Evolutionary conservation across 2,113 vertebrate genomes (phyloP).

Genomic region (Otocyon megalotis): DNA sequence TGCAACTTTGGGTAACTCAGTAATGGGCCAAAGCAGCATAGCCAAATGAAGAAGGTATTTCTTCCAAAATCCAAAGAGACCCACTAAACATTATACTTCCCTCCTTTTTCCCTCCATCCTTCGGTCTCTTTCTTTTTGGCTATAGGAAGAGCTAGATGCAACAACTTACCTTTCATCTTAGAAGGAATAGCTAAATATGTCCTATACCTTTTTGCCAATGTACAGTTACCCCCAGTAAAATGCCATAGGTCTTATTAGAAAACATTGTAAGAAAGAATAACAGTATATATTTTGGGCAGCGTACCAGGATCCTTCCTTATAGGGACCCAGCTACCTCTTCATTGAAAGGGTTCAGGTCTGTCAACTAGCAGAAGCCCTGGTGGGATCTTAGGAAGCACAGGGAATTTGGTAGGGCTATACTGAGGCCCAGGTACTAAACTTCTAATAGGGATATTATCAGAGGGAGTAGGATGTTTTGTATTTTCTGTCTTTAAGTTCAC

Average conservation of each 20-base stretch:
- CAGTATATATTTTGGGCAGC: background rate
- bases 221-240: background rate
- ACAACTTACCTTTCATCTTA: background rate
- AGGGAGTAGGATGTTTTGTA: background rate
- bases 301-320: background rate
- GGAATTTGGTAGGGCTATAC: background rate
- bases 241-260: background rate
- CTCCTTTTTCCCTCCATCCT: background rate
- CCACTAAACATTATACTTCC: background rate
- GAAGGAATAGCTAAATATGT: background rate
- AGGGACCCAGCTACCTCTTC: background rate
- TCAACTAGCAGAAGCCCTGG: background rate
- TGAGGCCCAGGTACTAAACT: background rate
- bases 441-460: background rate
- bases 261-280: background rate
- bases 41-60: background rate
- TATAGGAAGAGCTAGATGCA: background rate
- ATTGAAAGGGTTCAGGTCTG: background rate
- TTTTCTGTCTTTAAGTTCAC: background rate
- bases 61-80: background rate
- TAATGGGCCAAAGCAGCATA: background rate
- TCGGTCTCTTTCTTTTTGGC: background rate
- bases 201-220: background rate
- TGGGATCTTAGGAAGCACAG: background rate
- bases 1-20: background rate